phyloP scores from a whole-genome alignment of 2,113 vertebrate genomes.

The Procavia capensis region DNA sequence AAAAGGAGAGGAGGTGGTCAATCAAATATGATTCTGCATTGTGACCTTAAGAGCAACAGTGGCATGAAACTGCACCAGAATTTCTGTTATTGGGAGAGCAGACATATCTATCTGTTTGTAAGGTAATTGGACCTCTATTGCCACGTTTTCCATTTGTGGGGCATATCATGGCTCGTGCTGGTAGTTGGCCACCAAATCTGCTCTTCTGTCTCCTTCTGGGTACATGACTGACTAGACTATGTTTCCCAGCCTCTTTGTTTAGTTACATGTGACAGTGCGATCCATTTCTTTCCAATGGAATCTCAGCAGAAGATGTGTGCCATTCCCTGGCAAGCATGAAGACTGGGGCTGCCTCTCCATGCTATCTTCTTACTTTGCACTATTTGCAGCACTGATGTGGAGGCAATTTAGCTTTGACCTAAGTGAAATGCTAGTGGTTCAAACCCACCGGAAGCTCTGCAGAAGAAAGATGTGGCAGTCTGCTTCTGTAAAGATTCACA shows the following conservation, averaged over 20 bases:
- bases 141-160: not conserved
- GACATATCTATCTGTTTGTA: not conserved
- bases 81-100: not conserved
- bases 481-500: not conserved
- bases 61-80: not conserved
- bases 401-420: not conserved
- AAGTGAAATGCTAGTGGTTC: not conserved
- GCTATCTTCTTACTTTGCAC: not conserved
- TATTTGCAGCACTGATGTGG: not conserved
- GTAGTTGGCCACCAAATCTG: not conserved
- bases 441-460: not conserved
- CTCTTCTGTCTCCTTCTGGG: not conserved
- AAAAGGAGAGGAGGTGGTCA: not conserved
- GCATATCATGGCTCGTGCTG: not conserved
- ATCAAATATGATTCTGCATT: not conserved
- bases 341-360: not conserved
- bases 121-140: not conserved
- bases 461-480: not conserved
- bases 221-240: not conserved
- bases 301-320: not conserved
- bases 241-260: not conserved
- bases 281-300: not conserved
- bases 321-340: not conserved
- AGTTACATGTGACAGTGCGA: too few relatives aligned
- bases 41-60: not conserved